Base-by-base conservation (phyloP, 2,113 vertebrate genomes). In the Scomber scombrus region DNA sequence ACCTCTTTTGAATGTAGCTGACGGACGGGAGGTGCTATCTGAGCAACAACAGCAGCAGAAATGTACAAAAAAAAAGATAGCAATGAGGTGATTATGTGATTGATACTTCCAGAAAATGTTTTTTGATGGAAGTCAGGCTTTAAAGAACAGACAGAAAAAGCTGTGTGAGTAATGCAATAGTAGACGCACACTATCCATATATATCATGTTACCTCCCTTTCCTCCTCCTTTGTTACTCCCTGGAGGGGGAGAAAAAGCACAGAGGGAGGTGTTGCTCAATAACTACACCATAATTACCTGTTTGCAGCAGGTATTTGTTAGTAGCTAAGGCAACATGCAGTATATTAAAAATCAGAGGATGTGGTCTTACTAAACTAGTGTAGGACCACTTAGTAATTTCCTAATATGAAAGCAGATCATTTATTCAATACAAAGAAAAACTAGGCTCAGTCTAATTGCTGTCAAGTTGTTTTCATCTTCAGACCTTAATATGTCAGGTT, bases 201-300 rank as follows among this genome's bases (percentile, higher is more conserved):
- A n/a, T 86, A 86, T 93, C 83, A 65, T 43, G 81, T 92, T 93
- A 79, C 92, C 49, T 57, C 65, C 65, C 84, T 84, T 78, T 88
- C 65, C 79, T 85, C 16, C 29, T 78, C 64, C 71, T 88, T 91
- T 93, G 90, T 92, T 88, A 78, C 58, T 83, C 78, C 63, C 13
- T 8, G 1, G 84, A 84, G 82, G 85, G 55, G n/a, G 49, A 81
- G 70, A 71, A 58, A 46, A 65, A 54, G 58, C 5, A 4, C 54
- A 57, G 65, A 82, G 47, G 23, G 55, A 87, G 75, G 77, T 88
- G 89, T 90, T 88, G 83, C 75, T 87, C 50, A 75, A 77, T 78
- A 88, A 76, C 75, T 40, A 63, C 12, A 71, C 46, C 5, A 13
- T 81, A 90, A 90, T 91, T 86, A 85, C 65, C 64, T 60, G 58